Evolutionary conservation across 1,140 invertebrate genomes (phyloP).

Genomic region (Ceratina japonica): DNA sequence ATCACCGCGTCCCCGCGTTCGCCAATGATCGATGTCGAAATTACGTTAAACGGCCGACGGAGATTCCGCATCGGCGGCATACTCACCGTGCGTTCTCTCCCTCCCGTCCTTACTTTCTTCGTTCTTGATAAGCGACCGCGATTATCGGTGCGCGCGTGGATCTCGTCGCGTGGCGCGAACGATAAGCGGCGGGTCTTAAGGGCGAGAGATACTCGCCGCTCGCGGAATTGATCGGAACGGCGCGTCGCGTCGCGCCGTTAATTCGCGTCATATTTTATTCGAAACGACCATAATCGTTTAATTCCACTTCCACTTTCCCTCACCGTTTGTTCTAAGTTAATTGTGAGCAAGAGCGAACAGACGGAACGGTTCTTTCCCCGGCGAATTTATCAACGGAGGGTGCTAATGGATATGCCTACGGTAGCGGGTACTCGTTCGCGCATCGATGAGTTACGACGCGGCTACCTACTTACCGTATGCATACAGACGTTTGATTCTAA

Average conservation of each 20-base stretch:
- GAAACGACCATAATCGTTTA: too few species aligned
- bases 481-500: not conserved
- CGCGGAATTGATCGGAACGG: too few species aligned
- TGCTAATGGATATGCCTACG: conserved; percentile 28
- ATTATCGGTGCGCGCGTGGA: too few species aligned
- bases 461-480: not conserved
- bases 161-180: too few species aligned
- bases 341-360: not conserved
- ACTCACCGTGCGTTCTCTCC: conserved; percentile 6
- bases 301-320: too few species aligned
- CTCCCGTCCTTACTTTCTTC: not conserved
- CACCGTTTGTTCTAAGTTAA: too few species aligned
- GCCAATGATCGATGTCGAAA: conserved; percentile 70
- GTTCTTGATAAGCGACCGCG: too few species aligned
- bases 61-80: not conserved
- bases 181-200: too few species aligned
- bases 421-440: conserved; percentile 34
- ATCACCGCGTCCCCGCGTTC: conserved; percentile 20
- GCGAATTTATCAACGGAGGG: conserved; percentile 30
- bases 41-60: conserved; percentile 57
- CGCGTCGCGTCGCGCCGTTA: too few species aligned
- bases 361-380: not conserved
- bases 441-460: conserved; percentile 27
- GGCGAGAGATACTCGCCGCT: too few species aligned
- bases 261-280: too few species aligned